These are phyloP conservation scores for Tortricodes alternella DNA, from an alignment of 2,888 invertebrate genomes.

Conservation along the genomic window DNA sequence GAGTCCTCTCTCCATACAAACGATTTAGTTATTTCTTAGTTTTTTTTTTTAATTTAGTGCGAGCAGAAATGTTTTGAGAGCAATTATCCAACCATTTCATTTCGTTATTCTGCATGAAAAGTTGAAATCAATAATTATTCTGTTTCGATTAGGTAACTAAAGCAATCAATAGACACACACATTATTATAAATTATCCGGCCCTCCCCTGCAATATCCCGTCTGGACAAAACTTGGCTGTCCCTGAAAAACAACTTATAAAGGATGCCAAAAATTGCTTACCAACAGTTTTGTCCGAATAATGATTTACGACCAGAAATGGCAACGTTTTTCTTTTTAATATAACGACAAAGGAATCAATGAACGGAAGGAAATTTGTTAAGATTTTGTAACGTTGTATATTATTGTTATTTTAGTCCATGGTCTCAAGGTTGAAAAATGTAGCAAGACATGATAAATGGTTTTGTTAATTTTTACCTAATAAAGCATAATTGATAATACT, in stretches of 20 bases:
- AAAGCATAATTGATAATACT: too few relatives aligned
- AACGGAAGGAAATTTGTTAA: not conserved
- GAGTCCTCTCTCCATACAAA: too few relatives aligned
- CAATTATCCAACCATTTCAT: too few relatives aligned
- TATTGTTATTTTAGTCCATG: not conserved
- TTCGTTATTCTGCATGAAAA: too few relatives aligned
- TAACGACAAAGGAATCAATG: conserved; percentile 3
- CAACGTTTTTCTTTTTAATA: not conserved
- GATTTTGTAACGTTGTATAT: not conserved
- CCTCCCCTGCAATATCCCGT: not conserved
- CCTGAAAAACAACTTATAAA: conserved; percentile 2
- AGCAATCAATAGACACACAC: not conserved
- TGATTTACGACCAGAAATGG: conserved; percentile 3
- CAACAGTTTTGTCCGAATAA: conserved; percentile 8
- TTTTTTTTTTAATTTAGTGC: too few relatives aligned
- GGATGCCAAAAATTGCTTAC: conserved; percentile 9
- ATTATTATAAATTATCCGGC: conserved; percentile 1
- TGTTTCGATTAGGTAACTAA: not conserved
- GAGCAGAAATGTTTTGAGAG: too few relatives aligned
- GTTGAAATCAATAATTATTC: too few relatives aligned
- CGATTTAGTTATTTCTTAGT: too few relatives aligned
- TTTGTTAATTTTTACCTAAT: too few relatives aligned
- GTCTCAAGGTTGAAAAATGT: too few relatives aligned
- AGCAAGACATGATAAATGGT: too few relatives aligned
- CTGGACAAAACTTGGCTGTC: not conserved